A percentile compares a stretch with the other conserved stretches of the same genome.
Conservation (phyloP, 2,888 invertebrate species). For the Plagodis dolabraria region DNA sequence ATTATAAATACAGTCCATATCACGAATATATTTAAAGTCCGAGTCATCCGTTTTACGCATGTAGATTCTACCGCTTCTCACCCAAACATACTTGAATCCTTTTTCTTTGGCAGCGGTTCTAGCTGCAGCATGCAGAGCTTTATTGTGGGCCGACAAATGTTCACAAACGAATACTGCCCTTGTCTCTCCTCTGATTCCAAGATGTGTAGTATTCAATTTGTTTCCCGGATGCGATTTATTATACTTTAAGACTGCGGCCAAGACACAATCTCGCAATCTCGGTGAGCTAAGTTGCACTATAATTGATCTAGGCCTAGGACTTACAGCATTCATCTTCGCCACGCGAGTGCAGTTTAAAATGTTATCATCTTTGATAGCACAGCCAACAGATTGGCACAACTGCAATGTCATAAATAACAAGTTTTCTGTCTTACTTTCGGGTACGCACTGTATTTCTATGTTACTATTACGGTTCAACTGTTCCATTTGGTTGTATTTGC, state of each 20-base stretch:
- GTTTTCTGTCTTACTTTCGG: too few species aligned
- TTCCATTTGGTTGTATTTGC: too few species aligned
- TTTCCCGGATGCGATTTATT: constrained; percentile 2
- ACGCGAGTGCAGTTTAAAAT: too few species aligned
- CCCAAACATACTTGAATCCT: too few species aligned
- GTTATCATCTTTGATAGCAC: too few species aligned
- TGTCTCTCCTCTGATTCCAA: constrained; percentile 2
- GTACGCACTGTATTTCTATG: too few species aligned
- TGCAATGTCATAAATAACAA: too few species aligned
- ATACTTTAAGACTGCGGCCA: constrained; percentile 9
- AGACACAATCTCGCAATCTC: constrained; percentile 2
- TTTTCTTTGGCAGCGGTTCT: neutral
- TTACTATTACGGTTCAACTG: too few species aligned
- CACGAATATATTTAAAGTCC: neutral
- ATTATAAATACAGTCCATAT: neutral
- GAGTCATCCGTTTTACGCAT: neutral
- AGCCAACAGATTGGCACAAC: too few species aligned
- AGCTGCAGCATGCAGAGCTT: neutral
- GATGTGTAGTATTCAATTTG: neutral
- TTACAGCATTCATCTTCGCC: constrained; percentile 3
- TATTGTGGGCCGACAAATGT: too few species aligned
- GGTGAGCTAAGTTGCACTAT: neutral
- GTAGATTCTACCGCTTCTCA: too few species aligned
- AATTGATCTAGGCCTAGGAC: constrained; percentile 4
- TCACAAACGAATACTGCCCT: too few species aligned